These are phyloP conservation scores for Sebastes jordani DNA, from an alignment of 2,797 vertebrate genomes.

Conservation along the genomic window DNA sequence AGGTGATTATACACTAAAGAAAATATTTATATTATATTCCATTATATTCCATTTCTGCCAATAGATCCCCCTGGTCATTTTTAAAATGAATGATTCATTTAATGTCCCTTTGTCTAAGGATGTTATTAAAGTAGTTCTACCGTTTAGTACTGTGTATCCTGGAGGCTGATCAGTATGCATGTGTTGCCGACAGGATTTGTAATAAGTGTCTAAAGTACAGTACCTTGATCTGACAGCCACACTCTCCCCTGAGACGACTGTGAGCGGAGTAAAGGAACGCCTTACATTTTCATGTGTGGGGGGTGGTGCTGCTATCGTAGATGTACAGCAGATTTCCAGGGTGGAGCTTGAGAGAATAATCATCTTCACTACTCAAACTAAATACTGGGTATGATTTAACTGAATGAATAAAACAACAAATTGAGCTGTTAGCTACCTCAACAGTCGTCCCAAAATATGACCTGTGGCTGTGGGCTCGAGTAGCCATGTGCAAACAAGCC, in stretches of 20 bases:
- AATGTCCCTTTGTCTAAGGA: too few species aligned
- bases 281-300: neutral
- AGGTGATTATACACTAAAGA: too few species aligned
- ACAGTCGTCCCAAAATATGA: constrained; percentile 7
- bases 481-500: constrained; percentile 18
- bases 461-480: neutral
- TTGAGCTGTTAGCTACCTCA: neutral
- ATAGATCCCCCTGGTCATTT: too few species aligned
- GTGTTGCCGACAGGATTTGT: constrained; percentile 15
- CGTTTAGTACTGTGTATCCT: neutral
- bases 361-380: neutral
- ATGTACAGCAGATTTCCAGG: neutral
- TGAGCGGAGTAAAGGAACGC: constrained; percentile 10
- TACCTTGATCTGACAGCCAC: constrained; percentile 37
- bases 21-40: too few species aligned
- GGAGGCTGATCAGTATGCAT: constrained; percentile 11
- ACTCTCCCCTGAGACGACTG: neutral
- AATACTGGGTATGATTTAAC: neutral
- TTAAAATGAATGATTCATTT: too few species aligned
- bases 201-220: constrained; percentile 1
- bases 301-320: neutral
- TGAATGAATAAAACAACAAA: neutral
- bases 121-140: too few species aligned
- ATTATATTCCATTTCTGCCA: too few species aligned
- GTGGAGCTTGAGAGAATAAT: neutral